Conservation (phyloP, 2,797 vertebrate species). For the Sebastes oblongus region DNA sequence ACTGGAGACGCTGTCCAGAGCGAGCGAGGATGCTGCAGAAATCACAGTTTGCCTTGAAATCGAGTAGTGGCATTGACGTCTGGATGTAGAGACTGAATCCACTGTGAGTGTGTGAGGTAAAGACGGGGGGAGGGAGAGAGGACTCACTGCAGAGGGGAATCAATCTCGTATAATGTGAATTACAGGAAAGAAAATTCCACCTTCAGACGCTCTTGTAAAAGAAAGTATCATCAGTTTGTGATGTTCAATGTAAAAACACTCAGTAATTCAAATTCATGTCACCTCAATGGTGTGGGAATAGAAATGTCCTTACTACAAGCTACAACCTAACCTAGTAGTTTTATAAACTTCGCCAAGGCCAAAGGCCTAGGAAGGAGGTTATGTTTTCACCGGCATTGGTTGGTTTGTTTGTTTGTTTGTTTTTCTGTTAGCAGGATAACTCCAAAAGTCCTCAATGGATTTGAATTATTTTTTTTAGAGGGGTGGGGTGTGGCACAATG, state of each 20-base stretch:
- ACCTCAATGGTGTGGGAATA: not conserved
- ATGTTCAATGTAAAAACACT: not conserved
- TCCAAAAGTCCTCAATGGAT: too few relatives aligned
- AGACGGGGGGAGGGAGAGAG: not conserved
- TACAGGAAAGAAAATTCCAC: not conserved
- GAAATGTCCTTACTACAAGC: too few relatives aligned
- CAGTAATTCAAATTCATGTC: not conserved
- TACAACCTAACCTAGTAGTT: too few relatives aligned
- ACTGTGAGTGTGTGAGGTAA: constrained; percentile 13
- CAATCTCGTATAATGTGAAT: not conserved
- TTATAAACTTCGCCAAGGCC: too few relatives aligned
- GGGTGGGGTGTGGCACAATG: too few relatives aligned
- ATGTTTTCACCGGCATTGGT: too few relatives aligned
- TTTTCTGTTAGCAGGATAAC: too few relatives aligned
- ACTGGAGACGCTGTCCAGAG: constrained; percentile 50
- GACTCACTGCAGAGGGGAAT: not conserved
- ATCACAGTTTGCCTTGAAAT: constrained; percentile 58
- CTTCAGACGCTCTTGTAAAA: not conserved
- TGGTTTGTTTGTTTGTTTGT: too few relatives aligned
- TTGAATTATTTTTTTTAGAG: rapidly evolving
- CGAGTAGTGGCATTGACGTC: constrained; percentile 34
- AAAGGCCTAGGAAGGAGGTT: too few relatives aligned
- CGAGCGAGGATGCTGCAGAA: constrained; percentile 36
- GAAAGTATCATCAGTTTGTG: not conserved
- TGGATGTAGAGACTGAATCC: constrained; percentile 21